Conservation (phyloP, 2,888 invertebrate genomes). For the Ormyrus pomaceus region DNA sequence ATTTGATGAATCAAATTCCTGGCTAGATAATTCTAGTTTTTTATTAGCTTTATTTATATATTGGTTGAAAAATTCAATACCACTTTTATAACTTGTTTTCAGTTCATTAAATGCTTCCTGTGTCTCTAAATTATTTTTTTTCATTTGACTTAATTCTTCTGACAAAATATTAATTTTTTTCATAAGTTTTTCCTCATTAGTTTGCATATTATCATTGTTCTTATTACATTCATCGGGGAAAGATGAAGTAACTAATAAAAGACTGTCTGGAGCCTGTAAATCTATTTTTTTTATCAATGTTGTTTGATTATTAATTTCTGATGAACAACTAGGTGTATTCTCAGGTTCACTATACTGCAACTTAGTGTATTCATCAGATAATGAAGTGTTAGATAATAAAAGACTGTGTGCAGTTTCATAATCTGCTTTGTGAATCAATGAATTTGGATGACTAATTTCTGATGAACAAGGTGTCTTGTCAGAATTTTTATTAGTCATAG, state of each 20-base stretch:
- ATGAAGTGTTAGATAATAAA: too few relatives aligned
- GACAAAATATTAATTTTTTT: conserved; percentile 47
- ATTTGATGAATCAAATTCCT: conserved; percentile 30
- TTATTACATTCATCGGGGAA: neutral
- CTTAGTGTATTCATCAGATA: too few relatives aligned
- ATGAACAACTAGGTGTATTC: neutral
- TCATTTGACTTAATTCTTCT: conserved; percentile 44
- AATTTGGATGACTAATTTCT: too few relatives aligned
- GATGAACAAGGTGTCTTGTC: too few relatives aligned
- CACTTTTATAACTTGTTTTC: conserved; percentile 19
- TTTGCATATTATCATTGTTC: conserved; percentile 6
- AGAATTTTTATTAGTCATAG: neutral
- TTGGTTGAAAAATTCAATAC: conserved; percentile 49
- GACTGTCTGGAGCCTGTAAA: neutral
- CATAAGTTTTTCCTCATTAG: conserved; percentile 41
- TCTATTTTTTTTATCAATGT: conserved; percentile 24
- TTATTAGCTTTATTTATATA: conserved; percentile 49
- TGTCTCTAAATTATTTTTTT: conserved; percentile 37
- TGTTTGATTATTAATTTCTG: conserved; percentile 11
- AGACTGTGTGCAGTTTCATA: too few relatives aligned
- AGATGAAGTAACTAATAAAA: neutral
- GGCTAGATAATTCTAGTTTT: conserved; percentile 30
- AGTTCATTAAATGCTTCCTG: conserved; percentile 49
- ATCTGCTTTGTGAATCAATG: too few relatives aligned
- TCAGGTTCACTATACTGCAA: too few relatives aligned